Base-by-base conservation (phyloP, 2,113 vertebrate genomes). In the Phocoena phocoena region DNA sequence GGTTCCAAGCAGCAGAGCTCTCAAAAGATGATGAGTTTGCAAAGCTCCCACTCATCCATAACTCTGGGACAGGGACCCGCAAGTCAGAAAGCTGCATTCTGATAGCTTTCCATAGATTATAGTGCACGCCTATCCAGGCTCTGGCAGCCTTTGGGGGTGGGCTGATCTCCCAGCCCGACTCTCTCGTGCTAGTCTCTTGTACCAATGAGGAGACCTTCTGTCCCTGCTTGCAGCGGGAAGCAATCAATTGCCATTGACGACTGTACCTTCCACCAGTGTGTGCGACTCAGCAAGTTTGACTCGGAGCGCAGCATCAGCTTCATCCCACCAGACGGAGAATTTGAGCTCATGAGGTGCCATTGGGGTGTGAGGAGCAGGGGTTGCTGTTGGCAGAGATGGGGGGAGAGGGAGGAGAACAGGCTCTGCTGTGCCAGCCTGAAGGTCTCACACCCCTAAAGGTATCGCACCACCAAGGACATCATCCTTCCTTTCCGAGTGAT, bases 251-350 rank as follows among this genome's bases (percentile, higher is more conserved):
- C 99, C 97, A 99, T 99, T 11, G 99, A 99, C 1, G 99, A 99
- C 99, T 99, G 99, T 99, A 99, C 99, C 90, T 99, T 99, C 98
- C 99, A 99, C 98, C 99, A 99, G 98, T 99, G 99, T 8, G 99
- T 99, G 96, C 99, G 99, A 70, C 99, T 99, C 98, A 99, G 99
- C 99, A 99, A 99, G 98, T 99, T 99, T 97, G 99, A 99, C 98
- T 99, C 99, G 0, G 99, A 99, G 98, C 99, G 99, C 82, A 99
- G 99, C 98, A 99, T 99, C 99, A 99, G 99, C 98, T 99, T 99
- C 98, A 99, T 99, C 98, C 99, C 99, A 28, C 99, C 99, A 0
- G 99, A 99, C 93, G 99, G 99, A 98, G 99, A 99, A 93, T 99
- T 99, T 97, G 99, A 99, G 98, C 99, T 99, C 96, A 99, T 99